Conservation (phyloP, 2,888 invertebrate genomes). For the Drosophila testacea region DNA sequence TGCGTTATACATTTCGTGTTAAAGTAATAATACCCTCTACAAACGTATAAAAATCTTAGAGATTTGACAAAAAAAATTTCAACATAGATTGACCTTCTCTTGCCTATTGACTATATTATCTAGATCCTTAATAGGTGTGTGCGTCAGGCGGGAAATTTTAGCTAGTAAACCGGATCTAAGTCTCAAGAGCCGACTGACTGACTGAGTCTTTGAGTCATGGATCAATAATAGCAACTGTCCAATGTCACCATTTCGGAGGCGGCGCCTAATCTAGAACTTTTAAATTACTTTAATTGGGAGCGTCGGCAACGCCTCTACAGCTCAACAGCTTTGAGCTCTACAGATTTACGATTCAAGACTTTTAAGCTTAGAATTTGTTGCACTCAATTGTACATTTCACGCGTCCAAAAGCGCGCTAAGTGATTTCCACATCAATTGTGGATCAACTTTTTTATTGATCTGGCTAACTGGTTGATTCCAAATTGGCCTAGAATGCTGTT, state of each 20-base stretch:
- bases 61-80: conserved; percentile 43
- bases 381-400: conserved; percentile 64
- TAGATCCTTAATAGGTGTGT: conserved; percentile 64
- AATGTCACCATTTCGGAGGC: conserved; percentile 67
- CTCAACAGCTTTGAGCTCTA: neutral
- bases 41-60: neutral
- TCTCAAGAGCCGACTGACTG: conserved; percentile 46
- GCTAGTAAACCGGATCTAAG: conserved; percentile 70
- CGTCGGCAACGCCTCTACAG: conserved; percentile 72
- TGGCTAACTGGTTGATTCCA: conserved; percentile 48
- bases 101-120: conserved; percentile 34
- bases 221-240: conserved; percentile 40
- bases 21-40: no score
- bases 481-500: conserved; percentile 64
- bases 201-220: conserved; percentile 51
- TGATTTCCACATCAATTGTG: conserved; percentile 61
- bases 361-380: conserved; percentile 36
- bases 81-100: conserved; percentile 43
- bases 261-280: conserved; percentile 77
- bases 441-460: conserved; percentile 41
- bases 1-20: no score
- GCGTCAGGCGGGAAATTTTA: conserved; percentile 48
- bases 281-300: conserved; percentile 75
- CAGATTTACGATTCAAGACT: neutral
- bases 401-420: conserved; percentile 61